Percentiles rank a stretch among this genome's conserved stretches.
These are phyloP conservation scores for Pegoplata infirma DNA, from an alignment of 2,888 invertebrate genomes.

Conservation along the genomic window DNA sequence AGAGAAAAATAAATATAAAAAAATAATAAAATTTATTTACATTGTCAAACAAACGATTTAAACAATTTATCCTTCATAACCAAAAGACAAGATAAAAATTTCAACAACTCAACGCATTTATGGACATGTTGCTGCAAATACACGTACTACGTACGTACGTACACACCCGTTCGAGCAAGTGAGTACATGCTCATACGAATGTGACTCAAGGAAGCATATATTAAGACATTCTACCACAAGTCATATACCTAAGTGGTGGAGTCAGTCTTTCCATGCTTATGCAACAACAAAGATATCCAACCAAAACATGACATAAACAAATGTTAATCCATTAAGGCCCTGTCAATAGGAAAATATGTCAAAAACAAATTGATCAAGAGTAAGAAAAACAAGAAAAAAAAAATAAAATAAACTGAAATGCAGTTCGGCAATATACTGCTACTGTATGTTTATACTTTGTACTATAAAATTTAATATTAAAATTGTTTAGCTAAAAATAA, in stretches of 20 bases:
- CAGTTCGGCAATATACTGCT: not conserved
- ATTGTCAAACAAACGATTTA: conserved; percentile 59
- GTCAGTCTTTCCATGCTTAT: not conserved
- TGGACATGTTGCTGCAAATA: conserved; percentile 30
- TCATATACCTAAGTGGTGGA: conserved; percentile 6
- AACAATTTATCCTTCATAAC: conserved; percentile 63
- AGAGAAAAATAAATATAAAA: not conserved
- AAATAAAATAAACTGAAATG: conserved; percentile 5
- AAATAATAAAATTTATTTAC: conserved; percentile 54
- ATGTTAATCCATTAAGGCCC: conserved; percentile 76
- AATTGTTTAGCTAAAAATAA: conserved; percentile 14
- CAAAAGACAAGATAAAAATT: conserved; percentile 56
- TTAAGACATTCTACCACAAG: conserved; percentile 61
- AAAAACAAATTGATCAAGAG: conserved; percentile 67
- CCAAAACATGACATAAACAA: conserved; percentile 74
- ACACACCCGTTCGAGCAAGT: not conserved
- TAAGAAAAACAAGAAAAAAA: conserved; percentile 15
- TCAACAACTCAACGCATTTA: conserved; percentile 60
- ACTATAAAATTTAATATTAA: conserved; percentile 5
- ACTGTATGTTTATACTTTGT: too few relatives aligned
- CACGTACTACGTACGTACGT: not conserved
- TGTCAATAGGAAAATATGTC: conserved; percentile 76
- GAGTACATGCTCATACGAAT: not conserved
- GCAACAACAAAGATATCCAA: conserved; percentile 17
- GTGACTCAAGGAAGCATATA: conserved; percentile 52